Evolutionary conservation across 2,113 vertebrate species (phyloP).

Genomic region (Zapornia atra): DNA sequence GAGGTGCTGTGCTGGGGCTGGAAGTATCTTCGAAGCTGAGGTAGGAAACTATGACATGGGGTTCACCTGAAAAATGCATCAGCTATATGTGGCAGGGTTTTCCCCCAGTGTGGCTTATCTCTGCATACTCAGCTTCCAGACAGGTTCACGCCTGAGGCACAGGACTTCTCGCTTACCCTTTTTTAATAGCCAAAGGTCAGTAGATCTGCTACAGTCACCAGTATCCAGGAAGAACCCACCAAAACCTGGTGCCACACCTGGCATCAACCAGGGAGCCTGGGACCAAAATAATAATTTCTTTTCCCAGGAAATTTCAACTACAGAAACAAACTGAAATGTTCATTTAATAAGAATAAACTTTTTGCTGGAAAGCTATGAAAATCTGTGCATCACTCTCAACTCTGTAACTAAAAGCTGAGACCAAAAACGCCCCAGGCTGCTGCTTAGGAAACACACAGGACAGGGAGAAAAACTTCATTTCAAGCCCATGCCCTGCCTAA

Average conservation of each 20-base stretch:
- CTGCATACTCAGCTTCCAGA: neutral
- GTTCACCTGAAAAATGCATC: neutral
- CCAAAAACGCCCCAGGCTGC: neutral
- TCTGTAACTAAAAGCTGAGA: neutral
- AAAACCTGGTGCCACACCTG: neutral
- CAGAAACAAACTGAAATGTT: neutral
- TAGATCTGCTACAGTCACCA: neutral
- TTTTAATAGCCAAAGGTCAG: neutral
- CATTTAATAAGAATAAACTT: neutral
- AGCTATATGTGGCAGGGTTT: neutral
- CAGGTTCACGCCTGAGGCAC: neutral
- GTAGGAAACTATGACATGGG: neutral
- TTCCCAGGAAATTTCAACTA: neutral
- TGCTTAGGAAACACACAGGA: neutral
- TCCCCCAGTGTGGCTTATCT: neutral
- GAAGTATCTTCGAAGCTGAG: neutral
- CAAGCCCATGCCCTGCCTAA: neutral
- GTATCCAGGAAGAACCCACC: neutral
- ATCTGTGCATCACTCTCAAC: neutral
- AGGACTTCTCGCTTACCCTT: neutral
- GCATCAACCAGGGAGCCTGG: neutral
- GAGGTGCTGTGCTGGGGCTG: neutral
- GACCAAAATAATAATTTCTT: neutral
- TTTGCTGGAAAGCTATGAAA: neutral
- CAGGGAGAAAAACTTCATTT: neutral